Conservation (phyloP, 2,888 invertebrate genomes). For the Tetranychus truncatus region DNA sequence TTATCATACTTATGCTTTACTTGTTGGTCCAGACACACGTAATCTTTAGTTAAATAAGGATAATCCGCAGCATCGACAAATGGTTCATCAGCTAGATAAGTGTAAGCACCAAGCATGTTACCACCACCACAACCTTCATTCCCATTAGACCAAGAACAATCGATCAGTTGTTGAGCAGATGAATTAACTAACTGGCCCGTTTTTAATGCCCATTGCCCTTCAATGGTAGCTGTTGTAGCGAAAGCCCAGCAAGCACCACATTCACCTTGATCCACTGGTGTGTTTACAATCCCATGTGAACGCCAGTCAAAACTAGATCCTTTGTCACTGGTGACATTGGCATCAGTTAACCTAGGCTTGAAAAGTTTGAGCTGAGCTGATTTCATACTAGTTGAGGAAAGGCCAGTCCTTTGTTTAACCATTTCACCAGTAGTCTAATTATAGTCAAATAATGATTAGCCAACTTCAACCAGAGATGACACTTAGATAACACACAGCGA, state of each 20-base stretch:
- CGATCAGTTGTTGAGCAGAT: slow-evolving; percentile 77
- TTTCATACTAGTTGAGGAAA: not conserved
- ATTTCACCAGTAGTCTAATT: slow-evolving; percentile 1
- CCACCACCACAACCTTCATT: slow-evolving; percentile 77
- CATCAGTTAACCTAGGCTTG: not conserved
- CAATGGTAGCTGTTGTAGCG: slow-evolving; percentile 43
- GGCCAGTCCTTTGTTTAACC: not conserved
- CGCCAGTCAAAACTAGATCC: slow-evolving; percentile 56
- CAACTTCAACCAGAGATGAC: too few relatives aligned
- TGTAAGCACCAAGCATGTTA: slow-evolving; percentile 36
- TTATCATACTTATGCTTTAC: slow-evolving; percentile 48
- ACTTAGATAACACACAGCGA: too few relatives aligned
- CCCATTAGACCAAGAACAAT: slow-evolving; percentile 53
- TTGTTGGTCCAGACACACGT: slow-evolving; percentile 32
- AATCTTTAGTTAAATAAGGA: slow-evolving; percentile 28
- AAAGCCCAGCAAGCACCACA: slow-evolving; percentile 41
- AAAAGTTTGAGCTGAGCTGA: not conserved
- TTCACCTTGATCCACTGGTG: slow-evolving; percentile 47
- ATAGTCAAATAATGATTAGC: not conserved
- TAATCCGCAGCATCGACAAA: slow-evolving; percentile 39
- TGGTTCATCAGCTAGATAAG: slow-evolving; percentile 44
- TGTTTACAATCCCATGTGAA: slow-evolving; percentile 59
- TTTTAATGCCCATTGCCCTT: slow-evolving; percentile 48
- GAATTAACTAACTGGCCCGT: slow-evolving; percentile 55
- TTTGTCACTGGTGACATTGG: not conserved